Conservation (phyloP, 53 echinoderm and acorn worm species). For the Hippasteria phrygiana region DNA sequence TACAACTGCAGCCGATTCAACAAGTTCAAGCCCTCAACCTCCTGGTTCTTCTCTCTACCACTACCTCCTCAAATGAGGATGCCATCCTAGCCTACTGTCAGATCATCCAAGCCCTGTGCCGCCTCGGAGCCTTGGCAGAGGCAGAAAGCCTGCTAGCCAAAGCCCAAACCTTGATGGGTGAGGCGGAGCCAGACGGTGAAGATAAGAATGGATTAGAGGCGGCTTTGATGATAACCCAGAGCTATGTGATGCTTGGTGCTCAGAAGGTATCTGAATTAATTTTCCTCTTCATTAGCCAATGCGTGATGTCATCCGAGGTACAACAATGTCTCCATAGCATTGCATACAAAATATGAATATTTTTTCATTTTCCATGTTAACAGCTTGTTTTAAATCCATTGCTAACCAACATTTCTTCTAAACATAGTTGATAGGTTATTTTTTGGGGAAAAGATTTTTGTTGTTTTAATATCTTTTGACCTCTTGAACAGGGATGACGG, state of each 20-base stretch:
- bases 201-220: background rate
- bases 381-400: too few species aligned
- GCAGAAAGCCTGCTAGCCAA: slow-evolving; percentile 41
- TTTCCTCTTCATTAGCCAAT: background rate
- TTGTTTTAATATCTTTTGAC: too few species aligned
- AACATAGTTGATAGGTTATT: too few species aligned
- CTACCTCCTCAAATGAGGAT: slow-evolving; percentile 46
- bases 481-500: too few species aligned
- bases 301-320: background rate
- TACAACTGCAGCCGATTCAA: slow-evolving; percentile 48
- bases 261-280: slow-evolving; percentile 3
- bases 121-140: slow-evolving; percentile 39
- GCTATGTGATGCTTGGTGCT: slow-evolving; percentile 24
- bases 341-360: too few species aligned
- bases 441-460: too few species aligned
- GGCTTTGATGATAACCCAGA: slow-evolving; percentile 16
- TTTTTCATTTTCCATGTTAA: too few species aligned
- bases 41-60: slow-evolving; percentile 32
- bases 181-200: slow-evolving; percentile 7
- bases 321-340: too few species aligned
- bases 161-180: slow-evolving; percentile 19
- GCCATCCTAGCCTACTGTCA: slow-evolving; percentile 60
- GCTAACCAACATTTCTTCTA: background rate
- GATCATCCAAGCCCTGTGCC: slow-evolving; percentile 35
- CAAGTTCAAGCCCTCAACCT: slow-evolving; percentile 68